phyloP scores from a whole-genome alignment of 1,140 invertebrate genomes.

The Drosophila nikananu region DNA sequence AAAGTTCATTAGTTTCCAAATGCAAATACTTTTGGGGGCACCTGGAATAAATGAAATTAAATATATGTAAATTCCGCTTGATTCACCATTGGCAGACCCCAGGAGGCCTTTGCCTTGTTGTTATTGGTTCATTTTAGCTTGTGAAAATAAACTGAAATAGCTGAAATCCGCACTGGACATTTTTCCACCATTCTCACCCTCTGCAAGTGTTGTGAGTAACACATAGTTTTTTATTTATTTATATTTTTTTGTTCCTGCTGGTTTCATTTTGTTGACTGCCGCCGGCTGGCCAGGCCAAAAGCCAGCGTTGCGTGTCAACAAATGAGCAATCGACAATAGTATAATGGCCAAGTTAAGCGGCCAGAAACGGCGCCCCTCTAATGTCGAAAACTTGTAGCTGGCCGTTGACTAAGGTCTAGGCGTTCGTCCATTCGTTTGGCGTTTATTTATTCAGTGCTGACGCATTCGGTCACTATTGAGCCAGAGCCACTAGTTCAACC shows the following conservation, averaged over 20 bases:
- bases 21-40: slow-evolving; percentile 19
- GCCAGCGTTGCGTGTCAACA: slow-evolving; percentile 72
- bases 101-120: slow-evolving; percentile 23
- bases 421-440: slow-evolving; percentile 8
- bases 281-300: slow-evolving; percentile 33
- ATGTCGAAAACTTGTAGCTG: slow-evolving; percentile 36
- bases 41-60: background rate
- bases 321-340: slow-evolving; percentile 72
- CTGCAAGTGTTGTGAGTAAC: slow-evolving; percentile 11
- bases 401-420: slow-evolving; percentile 48
- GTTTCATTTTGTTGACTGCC: slow-evolving; percentile 34
- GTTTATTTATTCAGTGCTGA: slow-evolving; percentile 52
- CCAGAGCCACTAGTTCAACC: background rate
- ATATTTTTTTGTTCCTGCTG: background rate
- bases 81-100: slow-evolving; percentile 22
- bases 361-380: slow-evolving; percentile 27
- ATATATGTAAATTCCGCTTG: slow-evolving; percentile 30
- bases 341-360: slow-evolving; percentile 73
- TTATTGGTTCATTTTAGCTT: slow-evolving; percentile 26
- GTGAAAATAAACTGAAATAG: slow-evolving; percentile 43
- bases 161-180: slow-evolving; percentile 24
- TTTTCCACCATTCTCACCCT: no score
- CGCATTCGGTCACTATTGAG: slow-evolving; percentile 29
- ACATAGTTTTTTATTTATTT: slow-evolving; percentile 24
- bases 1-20: background rate